These are phyloP conservation scores for Austrolebias charrua DNA, from an alignment of 2,797 vertebrate species.

Conservation along the genomic window DNA sequence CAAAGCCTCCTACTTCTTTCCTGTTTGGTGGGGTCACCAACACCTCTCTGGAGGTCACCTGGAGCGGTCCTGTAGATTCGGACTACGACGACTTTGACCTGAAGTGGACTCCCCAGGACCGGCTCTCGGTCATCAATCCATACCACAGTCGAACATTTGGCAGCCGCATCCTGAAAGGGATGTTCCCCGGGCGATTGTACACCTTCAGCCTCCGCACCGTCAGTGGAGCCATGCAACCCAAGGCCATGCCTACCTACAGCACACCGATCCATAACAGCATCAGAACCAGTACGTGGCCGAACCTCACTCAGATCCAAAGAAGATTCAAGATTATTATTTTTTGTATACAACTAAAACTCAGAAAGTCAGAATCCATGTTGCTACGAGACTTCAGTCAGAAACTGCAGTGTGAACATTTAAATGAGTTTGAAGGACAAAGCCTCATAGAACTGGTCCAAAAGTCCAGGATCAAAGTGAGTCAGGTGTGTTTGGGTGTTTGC, in stretches of 20 bases:
- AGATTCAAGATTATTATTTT: neutral
- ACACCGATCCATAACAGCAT: slow-evolving; percentile 83
- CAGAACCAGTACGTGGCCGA: slow-evolving; percentile 87
- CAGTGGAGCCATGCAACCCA: slow-evolving; percentile 76
- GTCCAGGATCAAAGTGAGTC: too few species aligned
- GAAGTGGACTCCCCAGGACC: slow-evolving; percentile 88
- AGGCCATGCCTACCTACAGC: slow-evolving; percentile 78
- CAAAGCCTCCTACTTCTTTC: slow-evolving; percentile 83
- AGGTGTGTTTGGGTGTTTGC: too few species aligned
- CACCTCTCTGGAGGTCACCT: slow-evolving; percentile 90
- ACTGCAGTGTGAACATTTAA: too few species aligned
- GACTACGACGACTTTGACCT: slow-evolving; percentile 93
- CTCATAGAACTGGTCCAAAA: too few species aligned
- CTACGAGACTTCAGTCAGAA: neutral
- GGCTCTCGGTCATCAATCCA: slow-evolving; percentile 85
- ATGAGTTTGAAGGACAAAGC: too few species aligned
- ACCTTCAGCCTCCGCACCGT: slow-evolving; percentile 86
- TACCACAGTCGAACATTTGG: slow-evolving; percentile 83
- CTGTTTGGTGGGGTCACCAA: slow-evolving; percentile 89
- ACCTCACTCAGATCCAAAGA: neutral
- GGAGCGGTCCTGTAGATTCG: slow-evolving; percentile 84
- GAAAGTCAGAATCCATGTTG: neutral
- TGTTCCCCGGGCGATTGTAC: slow-evolving; percentile 90
- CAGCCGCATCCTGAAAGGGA: slow-evolving; percentile 85
- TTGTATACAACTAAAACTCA: neutral